phyloP scores from a whole-genome alignment of 2,888 invertebrate species.

The Oscheius sp. region DNA sequence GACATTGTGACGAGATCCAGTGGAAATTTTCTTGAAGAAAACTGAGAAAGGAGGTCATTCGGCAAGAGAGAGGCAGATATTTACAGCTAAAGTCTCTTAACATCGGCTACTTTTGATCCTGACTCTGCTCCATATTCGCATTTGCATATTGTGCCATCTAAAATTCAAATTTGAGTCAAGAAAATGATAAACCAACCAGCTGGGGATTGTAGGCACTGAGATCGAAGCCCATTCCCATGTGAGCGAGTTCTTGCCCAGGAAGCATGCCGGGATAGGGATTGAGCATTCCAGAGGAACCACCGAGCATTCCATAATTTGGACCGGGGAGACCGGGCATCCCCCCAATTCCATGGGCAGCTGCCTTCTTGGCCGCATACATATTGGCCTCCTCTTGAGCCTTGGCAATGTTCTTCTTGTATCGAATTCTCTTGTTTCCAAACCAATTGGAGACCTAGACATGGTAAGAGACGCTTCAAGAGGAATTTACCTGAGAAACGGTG shows the following conservation, averaged over 20 bases:
- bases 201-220: slow-evolving; percentile 56
- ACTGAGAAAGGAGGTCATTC: background rate
- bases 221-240: slow-evolving; percentile 56
- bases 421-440: slow-evolving; percentile 99
- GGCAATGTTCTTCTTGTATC: slow-evolving; percentile 99
- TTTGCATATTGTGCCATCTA: slow-evolving; percentile 51
- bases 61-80: background rate
- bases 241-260: slow-evolving; percentile 50
- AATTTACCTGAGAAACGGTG: slow-evolving; percentile 88
- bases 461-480: too few relatives aligned
- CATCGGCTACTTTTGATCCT: slow-evolving; percentile 6
- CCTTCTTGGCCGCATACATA: slow-evolving; percentile 96
- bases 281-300: slow-evolving; percentile 26
- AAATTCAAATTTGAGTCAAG: background rate
- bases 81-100: background rate
- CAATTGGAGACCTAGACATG: slow-evolving; percentile 82
- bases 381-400: slow-evolving; percentile 98
- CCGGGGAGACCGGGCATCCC: slow-evolving; percentile 33
- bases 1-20: background rate
- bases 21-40: background rate
- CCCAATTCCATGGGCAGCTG: slow-evolving; percentile 72
- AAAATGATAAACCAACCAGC: slow-evolving; percentile 37
- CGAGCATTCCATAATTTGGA: slow-evolving; percentile 33
- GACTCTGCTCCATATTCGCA: slow-evolving; percentile 43
- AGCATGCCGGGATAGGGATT: slow-evolving; percentile 39